Percentiles rank a stretch among this genome's conserved stretches.
Evolutionary conservation across 2,113 vertebrate genomes (phyloP).

Genomic region (Tyrannus savana): DNA sequence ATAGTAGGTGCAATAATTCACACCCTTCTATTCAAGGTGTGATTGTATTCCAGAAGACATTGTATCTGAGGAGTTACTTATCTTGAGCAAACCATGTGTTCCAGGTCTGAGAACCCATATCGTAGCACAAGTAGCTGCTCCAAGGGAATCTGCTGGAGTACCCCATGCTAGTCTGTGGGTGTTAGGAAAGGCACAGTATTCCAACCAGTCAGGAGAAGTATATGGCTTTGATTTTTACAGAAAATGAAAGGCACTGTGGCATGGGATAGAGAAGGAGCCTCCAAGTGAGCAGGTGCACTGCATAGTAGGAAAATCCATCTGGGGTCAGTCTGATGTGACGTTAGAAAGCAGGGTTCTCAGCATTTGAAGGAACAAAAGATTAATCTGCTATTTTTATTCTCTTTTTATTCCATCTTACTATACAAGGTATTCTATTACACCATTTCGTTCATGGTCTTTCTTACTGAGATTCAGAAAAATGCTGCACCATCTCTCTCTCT

Average conservation of each 20-base stretch:
- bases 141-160: neutral
- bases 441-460: neutral
- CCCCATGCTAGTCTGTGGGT: rapidly evolving
- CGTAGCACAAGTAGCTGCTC: neutral
- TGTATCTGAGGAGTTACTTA: neutral
- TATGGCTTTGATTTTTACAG: neutral
- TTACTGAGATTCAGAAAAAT: neutral
- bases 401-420: neutral
- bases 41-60: neutral
- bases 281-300: rapidly evolving
- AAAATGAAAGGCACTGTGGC: neutral
- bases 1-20: neutral
- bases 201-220: neutral
- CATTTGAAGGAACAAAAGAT: neutral
- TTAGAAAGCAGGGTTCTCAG: neutral
- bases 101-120: rapidly evolving
- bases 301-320: neutral
- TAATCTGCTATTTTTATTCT: neutral
- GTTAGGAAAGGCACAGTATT: neutral
- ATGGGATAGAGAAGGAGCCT: neutral
- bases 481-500: rapidly evolving
- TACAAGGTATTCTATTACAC: neutral
- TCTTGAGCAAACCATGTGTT: neutral
- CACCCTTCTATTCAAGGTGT: neutral
- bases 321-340: rapidly evolving